Evolutionary conservation across 2,888 invertebrate genomes (phyloP).

Genomic region (Melanostoma scalare): DNA sequence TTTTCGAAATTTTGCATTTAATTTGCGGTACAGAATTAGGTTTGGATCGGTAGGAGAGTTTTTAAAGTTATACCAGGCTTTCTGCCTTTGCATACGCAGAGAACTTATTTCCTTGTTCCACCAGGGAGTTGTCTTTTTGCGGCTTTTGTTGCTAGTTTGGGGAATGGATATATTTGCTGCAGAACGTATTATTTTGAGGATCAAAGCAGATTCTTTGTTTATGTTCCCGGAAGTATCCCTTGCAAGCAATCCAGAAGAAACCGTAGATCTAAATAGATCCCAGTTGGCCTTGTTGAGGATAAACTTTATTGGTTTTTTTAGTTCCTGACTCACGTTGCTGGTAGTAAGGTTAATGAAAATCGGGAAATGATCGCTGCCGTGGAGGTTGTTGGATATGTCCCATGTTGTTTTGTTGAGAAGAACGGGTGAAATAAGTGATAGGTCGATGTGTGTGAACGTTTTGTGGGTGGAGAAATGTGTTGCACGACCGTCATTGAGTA

Average conservation of each 20-base stretch:
- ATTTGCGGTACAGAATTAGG: constrained; percentile 16
- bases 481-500: constrained; percentile 40
- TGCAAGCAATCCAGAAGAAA: too few relatives aligned
- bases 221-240: constrained; percentile 7
- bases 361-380: constrained; percentile 29
- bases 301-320: not conserved
- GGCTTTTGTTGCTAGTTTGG: constrained; percentile 28
- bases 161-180: constrained; percentile 26
- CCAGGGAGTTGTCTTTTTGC: constrained; percentile 7
- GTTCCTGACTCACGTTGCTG: not conserved
- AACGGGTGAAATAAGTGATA: constrained; percentile 14
- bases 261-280: not conserved
- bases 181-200: constrained; percentile 29
- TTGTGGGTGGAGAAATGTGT: constrained; percentile 39
- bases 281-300: not conserved
- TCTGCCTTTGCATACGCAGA: constrained; percentile 85
- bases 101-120: constrained; percentile 92
- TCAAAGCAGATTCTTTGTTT: constrained; percentile 28
- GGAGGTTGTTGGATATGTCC: not conserved
- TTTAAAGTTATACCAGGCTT: constrained; percentile 13
- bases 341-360: constrained; percentile 13
- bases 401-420: constrained; percentile 25
- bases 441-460: constrained; percentile 27
- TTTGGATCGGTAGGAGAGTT: constrained; percentile 10
- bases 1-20: constrained; percentile 13